These are phyloP conservation scores for Linnaemya vulpina DNA, from an alignment of 2,888 invertebrate species.

Conservation along the genomic window DNA sequence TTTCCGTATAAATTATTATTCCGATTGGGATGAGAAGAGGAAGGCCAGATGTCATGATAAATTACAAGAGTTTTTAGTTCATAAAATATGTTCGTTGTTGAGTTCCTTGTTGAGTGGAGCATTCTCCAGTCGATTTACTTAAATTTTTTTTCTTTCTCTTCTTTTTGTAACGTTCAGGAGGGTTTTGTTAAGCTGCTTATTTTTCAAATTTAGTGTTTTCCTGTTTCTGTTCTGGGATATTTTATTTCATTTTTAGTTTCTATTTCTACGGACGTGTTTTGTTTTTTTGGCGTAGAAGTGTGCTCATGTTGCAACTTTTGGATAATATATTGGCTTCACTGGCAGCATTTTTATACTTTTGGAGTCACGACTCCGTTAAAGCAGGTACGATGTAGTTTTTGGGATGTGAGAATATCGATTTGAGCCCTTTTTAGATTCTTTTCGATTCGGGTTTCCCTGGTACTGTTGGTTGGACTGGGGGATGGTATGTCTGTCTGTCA, in stretches of 20 bases:
- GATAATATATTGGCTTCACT: constrained; percentile 36
- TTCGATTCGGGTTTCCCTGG: too few relatives aligned
- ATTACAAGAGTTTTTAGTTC: constrained; percentile 43
- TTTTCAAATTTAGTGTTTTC: constrained; percentile 30
- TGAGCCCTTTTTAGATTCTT: too few relatives aligned
- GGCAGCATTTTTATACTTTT: constrained; percentile 29
- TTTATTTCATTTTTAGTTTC: constrained; percentile 4
- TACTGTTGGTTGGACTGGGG: too few relatives aligned
- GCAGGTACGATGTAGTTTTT: too few relatives aligned
- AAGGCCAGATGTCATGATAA: constrained; percentile 40
- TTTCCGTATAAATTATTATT: constrained; percentile 50
- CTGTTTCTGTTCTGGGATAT: not conserved
- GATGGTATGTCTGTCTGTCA: too few relatives aligned
- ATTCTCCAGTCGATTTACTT: constrained; percentile 27
- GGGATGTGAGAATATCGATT: too few relatives aligned
- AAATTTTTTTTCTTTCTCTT: not conserved
- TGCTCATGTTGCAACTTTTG: constrained; percentile 17
- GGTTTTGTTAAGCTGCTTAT: constrained; percentile 32
- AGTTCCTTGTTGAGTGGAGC: constrained; percentile 8
- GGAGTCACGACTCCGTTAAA: too few relatives aligned
- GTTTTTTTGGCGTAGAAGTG: not conserved
- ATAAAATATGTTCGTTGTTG: constrained; percentile 36
- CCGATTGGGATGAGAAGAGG: not conserved
- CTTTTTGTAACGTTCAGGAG: constrained; percentile 5
- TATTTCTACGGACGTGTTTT: not conserved